These are phyloP conservation scores for Agonopterix heracliana DNA, from an alignment of 2,888 invertebrate species.

Conservation along the genomic window DNA sequence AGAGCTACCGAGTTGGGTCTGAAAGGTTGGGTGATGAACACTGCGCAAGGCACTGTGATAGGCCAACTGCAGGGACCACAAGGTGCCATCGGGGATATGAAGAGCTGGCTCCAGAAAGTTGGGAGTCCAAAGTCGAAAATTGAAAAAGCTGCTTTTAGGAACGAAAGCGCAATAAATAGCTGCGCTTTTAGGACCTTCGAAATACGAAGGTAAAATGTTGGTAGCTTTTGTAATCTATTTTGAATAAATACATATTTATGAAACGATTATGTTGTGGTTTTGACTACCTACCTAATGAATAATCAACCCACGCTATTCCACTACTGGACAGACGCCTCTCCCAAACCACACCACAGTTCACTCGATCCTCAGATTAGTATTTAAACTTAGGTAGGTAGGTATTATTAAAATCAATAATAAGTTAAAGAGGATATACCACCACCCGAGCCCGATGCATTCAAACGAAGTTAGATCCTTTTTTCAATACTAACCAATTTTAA, in stretches of 20 bases:
- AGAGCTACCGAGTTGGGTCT: slow-evolving; percentile 78
- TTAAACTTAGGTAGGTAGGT: too few relatives aligned
- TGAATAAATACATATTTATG: too few relatives aligned
- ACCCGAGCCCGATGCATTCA: too few relatives aligned
- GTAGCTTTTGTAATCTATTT: background rate
- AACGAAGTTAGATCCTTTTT: too few relatives aligned
- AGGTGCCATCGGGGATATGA: slow-evolving; percentile 78
- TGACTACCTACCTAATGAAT: background rate
- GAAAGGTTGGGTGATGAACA: slow-evolving; percentile 86
- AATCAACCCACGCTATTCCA: background rate
- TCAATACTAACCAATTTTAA: too few relatives aligned
- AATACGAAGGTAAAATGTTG: slow-evolving; percentile 43
- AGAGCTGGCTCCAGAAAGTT: slow-evolving; percentile 69
- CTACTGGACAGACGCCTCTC: too few relatives aligned
- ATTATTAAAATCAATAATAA: too few relatives aligned
- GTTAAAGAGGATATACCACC: too few relatives aligned
- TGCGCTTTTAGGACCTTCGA: slow-evolving; percentile 63
- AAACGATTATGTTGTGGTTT: too few relatives aligned
- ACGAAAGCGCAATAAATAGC: slow-evolving; percentile 72
- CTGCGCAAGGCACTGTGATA: slow-evolving; percentile 79
- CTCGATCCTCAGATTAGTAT: too few relatives aligned
- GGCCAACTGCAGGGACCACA: slow-evolving; percentile 80
- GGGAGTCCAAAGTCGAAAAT: slow-evolving; percentile 83
- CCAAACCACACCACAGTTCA: too few relatives aligned
- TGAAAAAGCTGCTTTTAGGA: slow-evolving; percentile 79